Percentiles rank a stretch among this genome's conserved stretches.
Evolutionary conservation across 2,888 invertebrate genomes (phyloP).

Genomic region (Spisula solida): DNA sequence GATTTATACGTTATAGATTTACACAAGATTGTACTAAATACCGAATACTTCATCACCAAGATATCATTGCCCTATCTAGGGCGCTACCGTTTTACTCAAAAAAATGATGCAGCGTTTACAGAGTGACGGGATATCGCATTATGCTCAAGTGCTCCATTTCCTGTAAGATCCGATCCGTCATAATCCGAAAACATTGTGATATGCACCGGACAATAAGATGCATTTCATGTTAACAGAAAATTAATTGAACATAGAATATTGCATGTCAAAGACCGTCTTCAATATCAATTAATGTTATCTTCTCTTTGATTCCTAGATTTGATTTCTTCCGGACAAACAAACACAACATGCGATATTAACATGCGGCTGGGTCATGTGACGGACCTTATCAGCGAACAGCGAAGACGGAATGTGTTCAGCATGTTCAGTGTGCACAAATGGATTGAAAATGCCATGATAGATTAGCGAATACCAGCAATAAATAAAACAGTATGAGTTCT

Average conservation of each 20-base stretch:
- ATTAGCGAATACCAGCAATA: neutral
- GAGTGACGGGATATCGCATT: too few species aligned
- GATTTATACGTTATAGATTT: too few species aligned
- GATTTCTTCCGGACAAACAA: neutral
- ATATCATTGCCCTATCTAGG: too few species aligned
- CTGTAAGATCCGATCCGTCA: neutral
- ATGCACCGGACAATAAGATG: neutral
- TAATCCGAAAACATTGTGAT: neutral
- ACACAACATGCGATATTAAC: neutral
- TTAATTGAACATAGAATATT: conserved; percentile 14
- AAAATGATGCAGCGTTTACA: too few species aligned
- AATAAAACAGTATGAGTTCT: neutral
- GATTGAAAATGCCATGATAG: neutral
- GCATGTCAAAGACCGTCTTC: neutral
- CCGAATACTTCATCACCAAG: too few species aligned
- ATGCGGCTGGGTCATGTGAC: neutral
- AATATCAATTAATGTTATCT: neutral
- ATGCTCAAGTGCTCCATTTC: too few species aligned
- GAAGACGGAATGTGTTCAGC: neutral
- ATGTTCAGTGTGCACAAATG: neutral
- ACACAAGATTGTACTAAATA: too few species aligned
- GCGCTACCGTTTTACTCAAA: too few species aligned
- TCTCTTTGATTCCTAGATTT: neutral
- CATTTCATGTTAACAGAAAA: neutral
- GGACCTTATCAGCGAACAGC: neutral